Evolutionary conservation across 2,797 vertebrate genomes (phyloP).

Genomic region (Mareca strepera): DNA sequence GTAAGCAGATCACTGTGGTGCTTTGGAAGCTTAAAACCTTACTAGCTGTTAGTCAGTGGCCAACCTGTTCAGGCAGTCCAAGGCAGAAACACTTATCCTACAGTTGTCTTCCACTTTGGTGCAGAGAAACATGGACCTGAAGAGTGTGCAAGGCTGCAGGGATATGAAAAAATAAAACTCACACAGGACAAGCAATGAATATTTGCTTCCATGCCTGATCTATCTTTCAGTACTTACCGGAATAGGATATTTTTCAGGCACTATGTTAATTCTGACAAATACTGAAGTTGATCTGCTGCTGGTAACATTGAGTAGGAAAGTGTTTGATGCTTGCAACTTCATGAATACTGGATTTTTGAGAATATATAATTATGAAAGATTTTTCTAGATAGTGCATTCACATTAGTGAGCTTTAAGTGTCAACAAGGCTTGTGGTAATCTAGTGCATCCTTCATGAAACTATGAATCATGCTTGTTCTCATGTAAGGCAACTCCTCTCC

Average conservation of each 20-base stretch:
- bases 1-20: not conserved
- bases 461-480: not conserved
- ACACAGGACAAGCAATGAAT: not conserved
- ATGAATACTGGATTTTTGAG: not conserved
- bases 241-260: not conserved
- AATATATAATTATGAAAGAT: not conserved
- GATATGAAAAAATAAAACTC: not conserved
- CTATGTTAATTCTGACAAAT: not conserved
- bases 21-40: not conserved
- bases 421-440: not conserved
- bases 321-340: not conserved
- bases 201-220: not conserved
- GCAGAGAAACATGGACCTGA: not conserved
- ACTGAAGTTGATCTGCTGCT: not conserved
- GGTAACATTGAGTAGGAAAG: not conserved
- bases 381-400: not conserved
- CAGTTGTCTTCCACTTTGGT: not conserved
- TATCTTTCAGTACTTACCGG: not conserved
- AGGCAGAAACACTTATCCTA: not conserved
- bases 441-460: not conserved
- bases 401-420: not conserved
- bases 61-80: not conserved
- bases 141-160: not conserved
- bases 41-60: not conserved
- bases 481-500: not conserved